A percentile compares a stretch with the other conserved stretches of the same genome.
Conservation (phyloP, 2,888 invertebrate species). For the Timema cristinae region DNA sequence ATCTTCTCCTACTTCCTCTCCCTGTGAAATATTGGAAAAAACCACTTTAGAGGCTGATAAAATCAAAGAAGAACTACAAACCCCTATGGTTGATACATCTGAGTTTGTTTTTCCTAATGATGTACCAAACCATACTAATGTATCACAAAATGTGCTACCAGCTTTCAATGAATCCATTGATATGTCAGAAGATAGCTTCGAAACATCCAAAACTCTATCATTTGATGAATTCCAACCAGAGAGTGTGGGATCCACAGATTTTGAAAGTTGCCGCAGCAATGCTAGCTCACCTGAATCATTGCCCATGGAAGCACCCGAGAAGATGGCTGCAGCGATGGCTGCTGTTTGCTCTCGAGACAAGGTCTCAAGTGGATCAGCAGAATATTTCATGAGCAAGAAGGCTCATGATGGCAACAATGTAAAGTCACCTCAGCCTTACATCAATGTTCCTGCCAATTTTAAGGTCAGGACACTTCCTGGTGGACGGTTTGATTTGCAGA, state of each 20-base stretch:
- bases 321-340: too few species aligned
- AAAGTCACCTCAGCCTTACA: conserved; percentile 39
- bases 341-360: neutral
- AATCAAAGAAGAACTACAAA: too few species aligned
- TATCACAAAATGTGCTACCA: too few species aligned
- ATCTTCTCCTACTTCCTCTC: too few species aligned
- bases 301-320: neutral
- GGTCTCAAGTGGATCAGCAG: neutral
- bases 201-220: neutral
- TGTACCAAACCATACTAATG: too few species aligned
- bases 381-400: neutral
- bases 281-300: conserved; percentile 10
- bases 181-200: conserved; percentile 15
- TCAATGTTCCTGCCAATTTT: conserved; percentile 38
- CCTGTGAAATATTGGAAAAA: too few species aligned
- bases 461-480: conserved; percentile 17
- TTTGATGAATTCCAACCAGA: neutral
- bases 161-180: conserved; percentile 11
- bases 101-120: too few species aligned
- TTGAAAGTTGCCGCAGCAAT: conserved; percentile 10
- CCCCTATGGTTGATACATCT: too few species aligned
- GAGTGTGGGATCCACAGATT: neutral
- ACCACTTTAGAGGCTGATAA: too few species aligned
- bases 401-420: neutral
- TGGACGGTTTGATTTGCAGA: too few species aligned